phyloP scores from a whole-genome alignment of 2,797 vertebrate genomes.

The Centroberyx gerrardi region DNA sequence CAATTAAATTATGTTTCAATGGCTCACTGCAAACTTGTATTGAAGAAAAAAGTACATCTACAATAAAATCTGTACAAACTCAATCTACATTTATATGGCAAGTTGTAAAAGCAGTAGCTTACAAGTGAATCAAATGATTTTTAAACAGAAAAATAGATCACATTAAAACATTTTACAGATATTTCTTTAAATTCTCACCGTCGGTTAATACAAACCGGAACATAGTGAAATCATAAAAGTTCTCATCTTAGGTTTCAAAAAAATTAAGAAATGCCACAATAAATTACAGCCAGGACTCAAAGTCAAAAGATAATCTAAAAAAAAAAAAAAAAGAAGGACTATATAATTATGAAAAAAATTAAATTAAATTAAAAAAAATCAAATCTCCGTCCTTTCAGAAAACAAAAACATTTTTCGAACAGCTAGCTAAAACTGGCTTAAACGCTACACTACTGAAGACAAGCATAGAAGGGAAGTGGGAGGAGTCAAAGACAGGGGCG shows the following conservation, averaged over 20 bases:
- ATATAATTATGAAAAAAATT: conserved; percentile 46
- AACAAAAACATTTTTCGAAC: conserved; percentile 67
- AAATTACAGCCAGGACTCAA: conserved; percentile 82
- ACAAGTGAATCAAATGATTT: conserved; percentile 59
- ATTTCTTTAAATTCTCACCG: conserved; percentile 68
- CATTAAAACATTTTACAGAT: conserved; percentile 73
- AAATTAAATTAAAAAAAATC: conserved; percentile 29
- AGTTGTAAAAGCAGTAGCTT: conserved; percentile 77
- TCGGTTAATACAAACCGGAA: conserved; percentile 68
- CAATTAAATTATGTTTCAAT: conserved; percentile 73
- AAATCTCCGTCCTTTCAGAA: conserved; percentile 67
- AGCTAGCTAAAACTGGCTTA: conserved; percentile 70
- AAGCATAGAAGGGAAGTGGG: conserved; percentile 59
- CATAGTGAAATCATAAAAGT: conserved; percentile 76
- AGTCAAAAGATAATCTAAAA: conserved; percentile 53
- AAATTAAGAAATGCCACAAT: conserved; percentile 79
- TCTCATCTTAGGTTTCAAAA: conserved; percentile 75
- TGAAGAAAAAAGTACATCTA: conserved; percentile 79
- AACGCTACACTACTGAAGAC: conserved; percentile 78
- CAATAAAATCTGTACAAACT: conserved; percentile 82
- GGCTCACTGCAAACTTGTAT: conserved; percentile 77
- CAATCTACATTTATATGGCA: conserved; percentile 78
- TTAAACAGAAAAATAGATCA: conserved; percentile 71
- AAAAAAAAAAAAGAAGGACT: conserved; percentile 48
- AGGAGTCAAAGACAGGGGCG: conserved; percentile 22